Evolutionary conservation across 37 sponge, comb jelly and placozoan species (phyloP).

Genomic region (Chondrilla cf. caribensis): DNA sequence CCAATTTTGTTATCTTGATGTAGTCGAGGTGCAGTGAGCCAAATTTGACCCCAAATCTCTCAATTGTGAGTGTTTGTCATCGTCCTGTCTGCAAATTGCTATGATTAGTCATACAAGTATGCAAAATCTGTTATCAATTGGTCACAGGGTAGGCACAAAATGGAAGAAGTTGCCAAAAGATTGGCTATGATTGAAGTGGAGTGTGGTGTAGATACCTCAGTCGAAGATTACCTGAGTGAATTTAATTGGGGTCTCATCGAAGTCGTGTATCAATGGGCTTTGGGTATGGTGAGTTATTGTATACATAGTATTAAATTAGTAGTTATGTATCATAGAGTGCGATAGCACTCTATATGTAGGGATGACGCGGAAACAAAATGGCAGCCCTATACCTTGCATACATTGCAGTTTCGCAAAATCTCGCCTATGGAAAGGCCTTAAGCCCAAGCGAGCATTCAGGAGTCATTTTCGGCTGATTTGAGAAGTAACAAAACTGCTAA

Average conservation of each 20-base stretch:
- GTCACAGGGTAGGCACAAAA: conserved; percentile 65
- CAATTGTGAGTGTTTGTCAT: neutral
- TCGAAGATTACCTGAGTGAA: conserved; percentile 62
- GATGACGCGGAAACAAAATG: too few species aligned
- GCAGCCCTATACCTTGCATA: too few species aligned
- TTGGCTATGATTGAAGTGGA: conserved; percentile 68
- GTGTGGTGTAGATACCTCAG: conserved; percentile 59
- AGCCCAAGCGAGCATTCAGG: too few species aligned
- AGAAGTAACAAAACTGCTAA: too few species aligned
- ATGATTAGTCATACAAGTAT: neutral
- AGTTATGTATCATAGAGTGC: neutral
- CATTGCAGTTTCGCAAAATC: too few species aligned
- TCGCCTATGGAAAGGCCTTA: too few species aligned
- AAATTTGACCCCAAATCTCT: conserved; percentile 56
- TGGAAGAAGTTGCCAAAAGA: conserved; percentile 51
- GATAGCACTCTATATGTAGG: too few species aligned
- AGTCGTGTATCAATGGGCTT: conserved; percentile 97
- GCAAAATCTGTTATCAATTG: neutral
- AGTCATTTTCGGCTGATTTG: too few species aligned
- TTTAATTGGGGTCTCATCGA: conserved; percentile 95
- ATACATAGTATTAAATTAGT: neutral
- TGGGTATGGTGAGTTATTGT: conserved; percentile 60
- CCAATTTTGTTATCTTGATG: conserved; percentile 1
- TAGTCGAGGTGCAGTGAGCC: conserved; percentile 83
- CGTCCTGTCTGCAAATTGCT: neutral